phyloP scores from a whole-genome alignment of 2,888 invertebrate genomes.

The Unio delphinus region DNA sequence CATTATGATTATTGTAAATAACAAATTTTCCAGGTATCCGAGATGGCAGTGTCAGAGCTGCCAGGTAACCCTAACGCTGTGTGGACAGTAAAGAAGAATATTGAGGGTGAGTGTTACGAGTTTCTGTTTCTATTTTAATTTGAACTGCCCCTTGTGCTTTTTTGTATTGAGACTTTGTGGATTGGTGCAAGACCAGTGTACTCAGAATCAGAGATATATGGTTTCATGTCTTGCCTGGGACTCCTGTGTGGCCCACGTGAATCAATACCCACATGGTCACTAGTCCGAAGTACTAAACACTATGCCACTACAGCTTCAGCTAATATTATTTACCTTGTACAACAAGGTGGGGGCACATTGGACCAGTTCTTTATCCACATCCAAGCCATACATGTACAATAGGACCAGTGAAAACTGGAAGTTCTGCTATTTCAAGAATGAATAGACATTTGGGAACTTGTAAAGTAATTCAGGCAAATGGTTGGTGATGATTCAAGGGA shows the following conservation, averaged over 20 bases:
- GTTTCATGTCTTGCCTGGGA: neutral
- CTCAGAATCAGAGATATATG: neutral
- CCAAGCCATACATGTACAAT: neutral
- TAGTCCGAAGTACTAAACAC: too few relatives aligned
- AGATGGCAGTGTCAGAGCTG: conserved; percentile 99
- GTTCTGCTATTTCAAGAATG: too few relatives aligned
- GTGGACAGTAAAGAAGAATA: conserved; percentile 97
- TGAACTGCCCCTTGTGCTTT: conserved; percentile 1
- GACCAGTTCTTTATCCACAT: too few relatives aligned
- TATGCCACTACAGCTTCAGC: too few relatives aligned
- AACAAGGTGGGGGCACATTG: too few relatives aligned
- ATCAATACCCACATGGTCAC: too few relatives aligned
- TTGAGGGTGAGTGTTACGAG: conserved; percentile 85
- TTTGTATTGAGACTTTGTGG: neutral
- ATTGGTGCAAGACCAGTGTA: too few relatives aligned
- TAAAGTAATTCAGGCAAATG: too few relatives aligned
- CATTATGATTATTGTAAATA: conserved; percentile 1
- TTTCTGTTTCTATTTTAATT: neutral
- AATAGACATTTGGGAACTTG: too few relatives aligned
- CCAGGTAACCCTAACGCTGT: conserved; percentile 99
- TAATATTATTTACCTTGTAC: too few relatives aligned
- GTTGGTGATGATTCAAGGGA: too few relatives aligned
- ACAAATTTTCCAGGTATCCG: conserved; percentile 80
- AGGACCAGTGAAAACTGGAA: too few relatives aligned
- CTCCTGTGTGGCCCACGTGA: neutral